These are phyloP conservation scores for Menura novaehollandiae DNA, from an alignment of 2,113 vertebrate species.

Conservation along the genomic window DNA sequence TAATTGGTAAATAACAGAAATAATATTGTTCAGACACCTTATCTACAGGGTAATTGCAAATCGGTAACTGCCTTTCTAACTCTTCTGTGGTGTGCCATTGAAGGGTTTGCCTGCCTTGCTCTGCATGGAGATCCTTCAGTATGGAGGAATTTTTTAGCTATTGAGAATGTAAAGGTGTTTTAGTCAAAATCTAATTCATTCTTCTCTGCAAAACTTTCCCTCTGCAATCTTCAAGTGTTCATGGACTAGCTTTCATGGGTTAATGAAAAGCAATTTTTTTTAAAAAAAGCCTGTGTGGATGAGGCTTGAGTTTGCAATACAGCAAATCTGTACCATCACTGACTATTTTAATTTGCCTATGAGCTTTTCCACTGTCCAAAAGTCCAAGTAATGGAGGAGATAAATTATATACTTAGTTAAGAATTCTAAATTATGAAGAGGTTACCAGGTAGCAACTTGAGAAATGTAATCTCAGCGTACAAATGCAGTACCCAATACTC, in stretches of 20 bases:
- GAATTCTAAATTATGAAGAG: background rate
- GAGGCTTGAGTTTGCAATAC: background rate
- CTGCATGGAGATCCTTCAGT: background rate
- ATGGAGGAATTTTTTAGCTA: background rate
- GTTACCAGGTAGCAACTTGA: background rate
- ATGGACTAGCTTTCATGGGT: background rate
- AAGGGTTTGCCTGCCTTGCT: background rate
- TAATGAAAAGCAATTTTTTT: background rate
- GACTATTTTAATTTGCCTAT: background rate
- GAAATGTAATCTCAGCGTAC: background rate
- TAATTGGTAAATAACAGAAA: background rate
- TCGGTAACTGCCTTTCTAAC: background rate
- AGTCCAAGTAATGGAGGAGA: background rate
- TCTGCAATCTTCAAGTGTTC: background rate
- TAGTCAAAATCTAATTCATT: background rate
- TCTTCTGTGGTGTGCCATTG: background rate
- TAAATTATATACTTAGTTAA: background rate
- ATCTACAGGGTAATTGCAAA: background rate
- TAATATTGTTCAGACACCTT: background rate
- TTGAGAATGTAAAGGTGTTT: background rate
- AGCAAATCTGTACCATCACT: background rate
- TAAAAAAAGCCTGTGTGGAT: background rate
- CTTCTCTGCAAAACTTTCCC: background rate
- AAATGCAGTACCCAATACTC: background rate
- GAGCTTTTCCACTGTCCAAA: background rate